These are phyloP conservation scores for Chaetorhynchus papuensis DNA, from an alignment of 2,113 vertebrate genomes.

Conservation along the genomic window DNA sequence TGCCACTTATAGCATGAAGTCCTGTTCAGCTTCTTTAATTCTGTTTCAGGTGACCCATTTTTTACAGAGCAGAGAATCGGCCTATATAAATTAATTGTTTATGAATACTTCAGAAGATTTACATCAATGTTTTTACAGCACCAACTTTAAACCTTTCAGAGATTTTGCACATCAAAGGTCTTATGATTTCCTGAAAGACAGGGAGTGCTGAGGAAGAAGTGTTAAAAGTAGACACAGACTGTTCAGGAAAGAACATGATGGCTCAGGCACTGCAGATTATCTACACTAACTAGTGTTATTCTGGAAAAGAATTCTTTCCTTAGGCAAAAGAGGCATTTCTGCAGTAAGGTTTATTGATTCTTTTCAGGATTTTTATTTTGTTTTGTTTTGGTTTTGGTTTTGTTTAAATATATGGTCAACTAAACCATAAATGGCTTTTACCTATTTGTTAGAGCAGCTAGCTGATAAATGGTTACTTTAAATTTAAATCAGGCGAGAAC, in stretches of 20 bases:
- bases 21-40: neutral
- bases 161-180: neutral
- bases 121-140: neutral
- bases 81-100: slow-evolving; percentile 1
- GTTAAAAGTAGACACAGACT: neutral
- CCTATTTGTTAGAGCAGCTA: neutral
- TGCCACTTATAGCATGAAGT: neutral
- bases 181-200: neutral
- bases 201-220: neutral
- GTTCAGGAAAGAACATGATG: neutral
- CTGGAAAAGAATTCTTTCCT: neutral
- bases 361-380: neutral
- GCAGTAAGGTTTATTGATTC: neutral
- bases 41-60: neutral
- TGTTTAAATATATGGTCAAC: neutral
- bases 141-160: neutral
- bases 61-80: neutral
- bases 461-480: neutral
- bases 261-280: neutral
- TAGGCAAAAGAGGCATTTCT: neutral
- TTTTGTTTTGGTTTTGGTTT: neutral
- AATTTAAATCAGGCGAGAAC: neutral
- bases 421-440: neutral
- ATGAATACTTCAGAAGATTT: neutral
- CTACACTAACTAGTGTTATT: neutral